These are phyloP conservation scores for Gymnothorax reevesii DNA, from an alignment of 2,797 vertebrate genomes.

Conservation along the genomic window DNA sequence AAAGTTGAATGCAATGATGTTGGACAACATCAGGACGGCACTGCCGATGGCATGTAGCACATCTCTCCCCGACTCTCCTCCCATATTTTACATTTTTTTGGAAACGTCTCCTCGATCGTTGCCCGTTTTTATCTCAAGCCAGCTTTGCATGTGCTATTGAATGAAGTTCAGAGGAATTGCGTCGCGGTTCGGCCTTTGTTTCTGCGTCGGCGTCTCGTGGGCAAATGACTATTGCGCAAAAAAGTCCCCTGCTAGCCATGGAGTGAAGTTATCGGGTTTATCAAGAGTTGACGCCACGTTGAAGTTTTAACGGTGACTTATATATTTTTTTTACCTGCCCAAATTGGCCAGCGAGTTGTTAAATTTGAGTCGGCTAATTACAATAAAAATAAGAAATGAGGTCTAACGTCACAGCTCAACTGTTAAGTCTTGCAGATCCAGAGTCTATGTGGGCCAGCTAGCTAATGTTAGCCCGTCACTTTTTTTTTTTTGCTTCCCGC, in stretches of 20 bases:
- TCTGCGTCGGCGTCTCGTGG: background rate
- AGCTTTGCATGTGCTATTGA: background rate
- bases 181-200: background rate
- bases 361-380: background rate
- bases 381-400: background rate
- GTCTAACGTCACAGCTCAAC: background rate
- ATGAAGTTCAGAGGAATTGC: background rate
- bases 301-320: background rate
- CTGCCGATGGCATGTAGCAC: background rate
- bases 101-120: background rate
- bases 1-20: too few relatives aligned
- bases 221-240: background rate
- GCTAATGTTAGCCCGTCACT: background rate
- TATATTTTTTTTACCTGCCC: background rate
- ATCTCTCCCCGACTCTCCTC: background rate
- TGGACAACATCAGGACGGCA: background rate
- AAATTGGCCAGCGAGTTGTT: background rate
- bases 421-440: background rate
- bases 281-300: background rate
- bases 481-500: conserved; percentile 67
- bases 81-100: background rate
- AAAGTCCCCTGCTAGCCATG: background rate
- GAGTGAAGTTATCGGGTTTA: background rate
- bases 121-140: too few relatives aligned
- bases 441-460: background rate